Base-by-base conservation (phyloP, 2,888 invertebrate species). In the Caradrina kadenii region DNA sequence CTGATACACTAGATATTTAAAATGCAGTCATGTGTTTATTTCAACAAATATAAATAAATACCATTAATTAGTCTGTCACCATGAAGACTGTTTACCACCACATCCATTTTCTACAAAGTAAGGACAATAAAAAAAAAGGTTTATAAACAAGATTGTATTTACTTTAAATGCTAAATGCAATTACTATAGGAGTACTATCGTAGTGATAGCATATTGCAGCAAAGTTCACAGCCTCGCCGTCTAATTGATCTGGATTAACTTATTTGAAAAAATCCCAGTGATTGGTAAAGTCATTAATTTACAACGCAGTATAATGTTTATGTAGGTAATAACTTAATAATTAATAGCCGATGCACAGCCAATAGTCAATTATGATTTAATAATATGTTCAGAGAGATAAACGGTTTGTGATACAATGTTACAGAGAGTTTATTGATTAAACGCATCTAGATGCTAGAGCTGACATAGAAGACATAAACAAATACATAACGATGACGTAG, bases 241-340 rank as follows among this genome's bases (percentile, higher is more conserved):
- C 35, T 71, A 64, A 62, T 59, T 58, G 56, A 26, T 39, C 10
- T 22, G 22, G 52, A 42, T 60, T 61, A 53, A 55, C 19, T 61
- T 58, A 26, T 8, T 66, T 62, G n/a, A 64, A 65, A 77, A 63
- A 65, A 72, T 49, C 48, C 35, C 59, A 45, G 62, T 65, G 31
- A 71, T 49, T 63, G 55, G n/a, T 19, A 6, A 17, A 19, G 26
- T 35, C 26, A 35, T 76, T 59, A n/a, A 61, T 77, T 58, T 64
- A 53, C 22, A 54, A 52, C 11, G 54, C 42, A 42, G 45, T 63
- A 49, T 71, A 81, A 77, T 65, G 63, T 59, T 42, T 50, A 68
- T 15, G 35, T 52, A 7, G 21, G 53, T 64, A 52, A 48, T 62
- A 62, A 77, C 22, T 42, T 42, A 7, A 35, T 45, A 61, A 63